These are phyloP conservation scores for Gopherus evgoodei DNA, from an alignment of 2,113 vertebrate species.

Conservation along the genomic window DNA sequence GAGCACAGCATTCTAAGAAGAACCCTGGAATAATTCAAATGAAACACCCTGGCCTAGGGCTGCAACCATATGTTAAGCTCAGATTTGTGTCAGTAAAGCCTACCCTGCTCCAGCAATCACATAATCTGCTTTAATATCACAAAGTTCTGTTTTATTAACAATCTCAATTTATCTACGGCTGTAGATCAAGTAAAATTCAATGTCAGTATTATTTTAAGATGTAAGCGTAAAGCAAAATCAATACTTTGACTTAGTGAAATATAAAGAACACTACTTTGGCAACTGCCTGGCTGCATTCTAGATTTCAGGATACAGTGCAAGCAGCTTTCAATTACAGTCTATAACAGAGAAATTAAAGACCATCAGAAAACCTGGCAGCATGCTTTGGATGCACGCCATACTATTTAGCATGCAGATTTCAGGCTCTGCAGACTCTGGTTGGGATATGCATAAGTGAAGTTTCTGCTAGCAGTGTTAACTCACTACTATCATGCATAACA, in stretches of 20 bases:
- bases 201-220: constrained; percentile 13
- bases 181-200: constrained; percentile 29
- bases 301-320: constrained; percentile 19
- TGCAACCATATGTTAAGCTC: constrained; percentile 78
- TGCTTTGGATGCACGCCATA: not conserved
- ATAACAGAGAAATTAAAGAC: constrained; percentile 62
- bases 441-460: not conserved
- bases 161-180: constrained; percentile 48
- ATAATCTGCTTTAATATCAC: constrained; percentile 63
- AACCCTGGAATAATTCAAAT: constrained; percentile 79
- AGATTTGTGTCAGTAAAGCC: constrained; percentile 73
- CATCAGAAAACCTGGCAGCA: constrained; percentile 37
- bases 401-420: not conserved
- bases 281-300: constrained; percentile 15
- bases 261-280: not conserved
- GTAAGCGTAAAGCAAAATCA: not conserved
- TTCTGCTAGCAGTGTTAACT: not conserved
- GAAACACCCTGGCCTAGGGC: constrained; percentile 75
- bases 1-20: constrained; percentile 67
- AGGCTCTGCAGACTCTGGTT: not conserved
- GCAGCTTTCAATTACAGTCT: constrained; percentile 43
- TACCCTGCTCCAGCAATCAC: constrained; percentile 55
- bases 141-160: constrained; percentile 60
- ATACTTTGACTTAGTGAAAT: not conserved
- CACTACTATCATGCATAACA: not conserved